Evolutionary conservation across 2,797 vertebrate genomes (phyloP).

Genomic region (Pipistrellus pipistrellus): DNA sequence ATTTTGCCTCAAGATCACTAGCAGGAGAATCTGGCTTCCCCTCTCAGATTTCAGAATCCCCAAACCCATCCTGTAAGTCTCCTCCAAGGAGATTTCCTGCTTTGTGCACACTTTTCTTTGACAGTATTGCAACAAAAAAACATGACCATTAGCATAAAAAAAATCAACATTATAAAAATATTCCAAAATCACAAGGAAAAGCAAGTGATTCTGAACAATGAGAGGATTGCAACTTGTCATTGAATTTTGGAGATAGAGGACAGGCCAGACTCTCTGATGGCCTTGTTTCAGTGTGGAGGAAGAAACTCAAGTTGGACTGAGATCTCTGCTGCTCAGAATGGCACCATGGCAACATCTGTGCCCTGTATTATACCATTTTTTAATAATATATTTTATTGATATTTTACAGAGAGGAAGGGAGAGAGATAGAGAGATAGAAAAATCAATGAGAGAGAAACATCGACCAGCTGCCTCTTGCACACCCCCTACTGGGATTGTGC

Average conservation of each 20-base stretch:
- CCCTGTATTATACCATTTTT: background rate
- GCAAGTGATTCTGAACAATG: background rate
- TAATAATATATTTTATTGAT: too few species aligned
- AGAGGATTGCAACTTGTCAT: background rate
- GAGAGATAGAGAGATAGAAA: too few species aligned
- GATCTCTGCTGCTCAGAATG: background rate
- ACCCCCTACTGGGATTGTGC: too few species aligned
- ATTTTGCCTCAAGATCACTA: background rate
- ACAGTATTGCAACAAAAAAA: background rate
- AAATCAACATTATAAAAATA: background rate
- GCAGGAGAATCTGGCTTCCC: background rate
- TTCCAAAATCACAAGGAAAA: background rate
- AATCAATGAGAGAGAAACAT: too few species aligned
- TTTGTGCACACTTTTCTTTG: background rate
- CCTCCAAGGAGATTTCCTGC: background rate
- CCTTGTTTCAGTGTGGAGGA: background rate
- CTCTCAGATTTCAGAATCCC: background rate
- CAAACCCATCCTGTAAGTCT: background rate
- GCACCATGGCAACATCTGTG: background rate
- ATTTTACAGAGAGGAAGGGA: too few species aligned
- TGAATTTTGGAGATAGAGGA: background rate
- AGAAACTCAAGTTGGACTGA: background rate
- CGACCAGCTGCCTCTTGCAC: too few species aligned
- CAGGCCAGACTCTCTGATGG: background rate
- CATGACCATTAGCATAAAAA: background rate